Conservation (phyloP, 1,140 invertebrate genomes). For the Aleiodes sp. region DNA sequence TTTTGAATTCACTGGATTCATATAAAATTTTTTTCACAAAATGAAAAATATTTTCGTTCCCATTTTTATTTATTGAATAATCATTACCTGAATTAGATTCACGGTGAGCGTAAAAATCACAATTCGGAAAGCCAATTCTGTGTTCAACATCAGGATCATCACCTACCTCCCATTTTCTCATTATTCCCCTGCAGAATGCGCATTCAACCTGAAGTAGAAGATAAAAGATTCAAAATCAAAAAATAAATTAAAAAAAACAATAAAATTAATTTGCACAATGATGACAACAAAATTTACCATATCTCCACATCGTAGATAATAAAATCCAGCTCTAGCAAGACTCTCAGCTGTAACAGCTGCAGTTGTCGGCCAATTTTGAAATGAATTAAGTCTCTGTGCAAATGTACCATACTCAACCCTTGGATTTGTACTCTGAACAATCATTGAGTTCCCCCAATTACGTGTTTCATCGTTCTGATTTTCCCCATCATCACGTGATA, state of each 20-base stretch:
- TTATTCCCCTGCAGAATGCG: slow-evolving; percentile 80
- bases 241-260: slow-evolving; percentile 11
- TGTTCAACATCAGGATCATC: slow-evolving; percentile 83
- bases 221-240: too few species aligned
- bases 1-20: background rate
- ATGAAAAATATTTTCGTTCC: too few species aligned
- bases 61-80: slow-evolving; percentile 16
- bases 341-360: slow-evolving; percentile 72
- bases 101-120: slow-evolving; percentile 68
- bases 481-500: background rate
- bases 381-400: slow-evolving; percentile 69
- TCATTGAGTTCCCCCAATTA: background rate
- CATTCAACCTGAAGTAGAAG: slow-evolving; percentile 83
- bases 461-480: background rate
- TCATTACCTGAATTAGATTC: slow-evolving; percentile 52
- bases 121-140: slow-evolving; percentile 74
- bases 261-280: background rate
- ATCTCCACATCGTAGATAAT: slow-evolving; percentile 72
- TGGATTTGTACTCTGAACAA: slow-evolving; percentile 23
- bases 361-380: slow-evolving; percentile 71
- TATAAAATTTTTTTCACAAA: too few species aligned
- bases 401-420: slow-evolving; percentile 60
- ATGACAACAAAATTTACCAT: slow-evolving; percentile 54
- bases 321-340: slow-evolving; percentile 86
- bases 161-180: slow-evolving; percentile 76